phyloP scores from a whole-genome alignment of 1,140 invertebrate species.

The Delia radicum region DNA sequence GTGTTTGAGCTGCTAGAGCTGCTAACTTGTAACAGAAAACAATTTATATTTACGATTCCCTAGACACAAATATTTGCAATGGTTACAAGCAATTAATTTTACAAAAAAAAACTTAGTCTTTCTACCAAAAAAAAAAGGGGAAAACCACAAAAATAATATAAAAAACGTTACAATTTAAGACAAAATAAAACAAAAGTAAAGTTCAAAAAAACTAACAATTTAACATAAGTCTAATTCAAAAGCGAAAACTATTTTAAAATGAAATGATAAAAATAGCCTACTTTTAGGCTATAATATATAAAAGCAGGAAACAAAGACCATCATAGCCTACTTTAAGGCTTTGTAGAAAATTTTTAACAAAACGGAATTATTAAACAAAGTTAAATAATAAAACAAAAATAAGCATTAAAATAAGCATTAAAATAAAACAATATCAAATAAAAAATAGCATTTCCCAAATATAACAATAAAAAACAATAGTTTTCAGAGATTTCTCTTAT shows the following conservation, averaged over 20 bases:
- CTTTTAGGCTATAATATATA: background rate
- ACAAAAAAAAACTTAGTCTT: background rate
- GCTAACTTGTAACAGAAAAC: constrained; percentile 3
- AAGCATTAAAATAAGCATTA: background rate
- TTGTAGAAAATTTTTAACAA: background rate
- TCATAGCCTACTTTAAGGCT: constrained; percentile 8
- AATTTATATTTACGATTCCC: constrained; percentile 13
- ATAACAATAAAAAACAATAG: too few species aligned
- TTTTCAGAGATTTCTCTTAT: too few species aligned
- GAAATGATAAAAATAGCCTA: background rate
- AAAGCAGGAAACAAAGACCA: background rate
- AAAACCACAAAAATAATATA: background rate
- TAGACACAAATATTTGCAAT: background rate
- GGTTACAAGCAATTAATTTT: background rate
- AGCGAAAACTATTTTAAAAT: background rate
- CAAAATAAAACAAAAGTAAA: background rate
- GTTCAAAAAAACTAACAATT: background rate
- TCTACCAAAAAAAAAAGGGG: background rate
- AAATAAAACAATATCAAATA: background rate
- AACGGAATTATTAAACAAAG: background rate
- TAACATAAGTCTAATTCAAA: background rate
- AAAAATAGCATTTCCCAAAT: background rate
- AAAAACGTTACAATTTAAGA: background rate
- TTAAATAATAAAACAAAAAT: background rate
- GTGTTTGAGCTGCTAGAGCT: too few species aligned